Evolutionary conservation across 1,140 invertebrate genomes (phyloP), one percentile per base, ranked within the genome.

Genomic region (Diachasmimorpha longicaudata): DNA sequence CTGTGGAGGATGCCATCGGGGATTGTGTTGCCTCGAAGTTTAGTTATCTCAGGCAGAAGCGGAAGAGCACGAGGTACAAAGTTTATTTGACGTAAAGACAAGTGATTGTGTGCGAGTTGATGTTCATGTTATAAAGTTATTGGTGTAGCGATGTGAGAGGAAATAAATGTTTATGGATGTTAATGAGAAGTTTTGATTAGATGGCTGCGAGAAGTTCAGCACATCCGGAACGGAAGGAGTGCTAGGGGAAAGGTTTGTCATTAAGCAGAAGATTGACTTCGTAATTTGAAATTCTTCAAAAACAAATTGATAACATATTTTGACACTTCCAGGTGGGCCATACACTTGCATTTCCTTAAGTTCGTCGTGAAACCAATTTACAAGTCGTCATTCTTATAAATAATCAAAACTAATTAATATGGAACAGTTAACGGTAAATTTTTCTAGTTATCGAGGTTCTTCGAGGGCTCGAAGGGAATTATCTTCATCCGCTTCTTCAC

Each of bases 31-130:
- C 78, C 11, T 77, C 73, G 42, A 79, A 80, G 16, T 66, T 77
- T 13, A 71, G 77, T 13, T 71, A 69, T 0, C 77, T 78, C 21
- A 63, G 70, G 16, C 72, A 78, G 19, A 82, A 84, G 37, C 80
- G 81, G n/a, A 81, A 85, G 70, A 83, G 83, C 21, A 83, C 83
- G 0, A 82, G 84, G 58, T 86, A 85, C 70, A 85, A 85, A 48
- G 80, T 85, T 68, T 85, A 85, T 13, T 68, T 85, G 16, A 84
- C 83, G 21, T 86, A 80, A 77, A 70, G 44, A 46, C 11, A 46
- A 10, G 10, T 4, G n/a, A 46, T 46, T 31, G 6, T 3, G 6
- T 4, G 13, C 5, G n/a, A 9, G 14, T 52, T 14, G 14, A 52
- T 52, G 48, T 52, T 52, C 6, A 52, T 52, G 16, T 52, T 9